Evolutionary conservation across 2,888 invertebrate genomes (phyloP).

Genomic region (Andrena bicolor): DNA sequence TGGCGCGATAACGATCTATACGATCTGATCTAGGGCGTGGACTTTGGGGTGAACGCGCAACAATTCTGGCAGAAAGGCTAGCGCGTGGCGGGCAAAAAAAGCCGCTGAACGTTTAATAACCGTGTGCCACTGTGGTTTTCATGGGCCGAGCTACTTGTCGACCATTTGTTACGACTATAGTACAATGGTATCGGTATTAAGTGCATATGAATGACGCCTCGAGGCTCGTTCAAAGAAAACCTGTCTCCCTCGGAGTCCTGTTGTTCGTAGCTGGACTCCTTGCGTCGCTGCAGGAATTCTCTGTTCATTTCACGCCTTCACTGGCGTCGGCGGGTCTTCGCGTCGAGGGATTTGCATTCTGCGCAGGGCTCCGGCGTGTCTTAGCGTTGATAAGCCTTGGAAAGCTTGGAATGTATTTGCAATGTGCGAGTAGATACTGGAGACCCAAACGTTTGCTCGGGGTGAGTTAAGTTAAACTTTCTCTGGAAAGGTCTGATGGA

Average conservation of each 20-base stretch:
- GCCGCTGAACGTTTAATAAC: slow-evolving; percentile 7
- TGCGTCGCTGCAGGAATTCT: not conserved
- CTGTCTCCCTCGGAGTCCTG: not conserved
- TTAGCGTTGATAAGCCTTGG: no score
- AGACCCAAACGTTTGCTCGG: no score
- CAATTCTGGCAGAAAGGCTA: slow-evolving; percentile 10
- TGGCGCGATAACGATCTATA: slow-evolving; percentile 38
- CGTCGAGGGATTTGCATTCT: no score
- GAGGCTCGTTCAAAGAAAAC: not conserved
- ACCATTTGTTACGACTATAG: slow-evolving; percentile 1
- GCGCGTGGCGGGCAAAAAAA: not conserved
- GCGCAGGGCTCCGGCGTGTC: no score
- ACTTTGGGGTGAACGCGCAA: slow-evolving; percentile 34
- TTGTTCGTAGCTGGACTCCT: not conserved
- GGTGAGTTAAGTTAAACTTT: no score
- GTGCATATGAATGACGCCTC: not conserved
- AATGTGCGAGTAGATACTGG: no score
- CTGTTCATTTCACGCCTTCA: no score
- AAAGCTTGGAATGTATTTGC: no score
- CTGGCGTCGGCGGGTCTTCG: no score
- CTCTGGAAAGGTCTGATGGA: no score
- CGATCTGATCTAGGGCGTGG: slow-evolving; percentile 48
- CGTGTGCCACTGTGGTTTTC: slow-evolving; percentile 2
- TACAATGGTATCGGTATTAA: not conserved
- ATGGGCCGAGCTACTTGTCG: not conserved